Evolutionary conservation across 2,113 vertebrate genomes (phyloP).

Genomic region (Erinaceus europaeus): DNA sequence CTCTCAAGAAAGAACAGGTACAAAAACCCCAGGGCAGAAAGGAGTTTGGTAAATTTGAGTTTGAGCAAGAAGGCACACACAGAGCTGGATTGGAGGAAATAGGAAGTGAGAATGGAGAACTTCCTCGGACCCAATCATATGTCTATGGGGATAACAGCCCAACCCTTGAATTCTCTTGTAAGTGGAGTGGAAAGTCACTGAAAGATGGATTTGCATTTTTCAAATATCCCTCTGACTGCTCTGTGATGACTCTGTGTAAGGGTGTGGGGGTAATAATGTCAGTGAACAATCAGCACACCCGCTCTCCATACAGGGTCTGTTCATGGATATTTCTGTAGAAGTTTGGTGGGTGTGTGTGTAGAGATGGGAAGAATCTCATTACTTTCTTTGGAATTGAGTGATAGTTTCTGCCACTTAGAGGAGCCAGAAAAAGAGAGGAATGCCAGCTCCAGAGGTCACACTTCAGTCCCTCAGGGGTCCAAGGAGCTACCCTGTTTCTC

Average conservation of each 20-base stretch:
- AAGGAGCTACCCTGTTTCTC: no score
- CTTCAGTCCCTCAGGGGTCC: no score
- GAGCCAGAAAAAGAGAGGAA: neutral
- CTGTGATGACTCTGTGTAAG: neutral
- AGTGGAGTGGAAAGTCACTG: neutral
- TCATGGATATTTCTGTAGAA: no score
- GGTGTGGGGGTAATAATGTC: neutral
- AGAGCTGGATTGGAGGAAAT: neutral
- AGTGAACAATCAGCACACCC: neutral
- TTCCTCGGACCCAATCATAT: neutral
- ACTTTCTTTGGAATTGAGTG: no score
- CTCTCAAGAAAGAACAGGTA: neutral
- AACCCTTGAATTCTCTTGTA: neutral
- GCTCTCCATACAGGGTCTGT: no score
- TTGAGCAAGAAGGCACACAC: no score
- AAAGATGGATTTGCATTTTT: neutral
- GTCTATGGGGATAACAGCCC: neutral
- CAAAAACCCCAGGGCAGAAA: neutral
- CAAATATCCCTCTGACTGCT: neutral
- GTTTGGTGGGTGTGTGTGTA: no score
- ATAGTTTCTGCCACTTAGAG: neutral
- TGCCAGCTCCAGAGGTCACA: fast-evolving
- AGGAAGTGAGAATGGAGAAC: neutral
- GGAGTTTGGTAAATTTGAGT: no score
- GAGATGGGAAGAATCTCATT: neutral